A percentile compares a stretch with the other conserved stretches of the same genome.
These are phyloP conservation scores for Acrossocheilus wenchowensis DNA, from an alignment of 2,797 vertebrate genomes.

Conservation along the genomic window DNA sequence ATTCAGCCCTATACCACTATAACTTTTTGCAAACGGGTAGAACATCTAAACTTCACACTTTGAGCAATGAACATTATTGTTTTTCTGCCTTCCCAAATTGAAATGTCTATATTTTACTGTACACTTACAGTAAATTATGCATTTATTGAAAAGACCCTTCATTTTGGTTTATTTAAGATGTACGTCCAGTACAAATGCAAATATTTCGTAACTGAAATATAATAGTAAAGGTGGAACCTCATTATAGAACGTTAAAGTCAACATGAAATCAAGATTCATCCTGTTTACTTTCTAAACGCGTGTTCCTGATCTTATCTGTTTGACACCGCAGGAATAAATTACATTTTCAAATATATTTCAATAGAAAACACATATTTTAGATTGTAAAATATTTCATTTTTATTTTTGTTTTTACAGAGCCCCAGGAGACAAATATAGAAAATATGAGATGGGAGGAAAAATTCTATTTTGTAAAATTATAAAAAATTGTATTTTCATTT, in stretches of 20 bases:
- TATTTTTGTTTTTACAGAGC: background rate
- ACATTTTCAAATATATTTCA: background rate
- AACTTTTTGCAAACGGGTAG: constrained; percentile 39
- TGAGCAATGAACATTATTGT: background rate
- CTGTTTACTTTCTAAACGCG: background rate
- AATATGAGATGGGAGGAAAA: background rate
- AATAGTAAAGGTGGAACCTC: background rate
- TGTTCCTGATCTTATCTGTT: background rate
- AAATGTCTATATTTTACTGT: constrained; percentile 22
- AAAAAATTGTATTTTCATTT: background rate
- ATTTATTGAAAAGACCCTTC: constrained; percentile 1
- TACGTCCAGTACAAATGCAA: background rate
- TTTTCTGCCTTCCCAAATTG: constrained; percentile 13
- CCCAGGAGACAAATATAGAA: background rate
- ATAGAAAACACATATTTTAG: background rate
- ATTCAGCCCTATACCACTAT: background rate
- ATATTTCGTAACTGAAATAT: background rate
- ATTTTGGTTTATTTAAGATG: constrained; percentile 2
- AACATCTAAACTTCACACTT: constrained; percentile 24
- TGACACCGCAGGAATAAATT: background rate
- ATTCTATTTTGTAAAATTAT: background rate
- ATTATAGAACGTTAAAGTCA: constrained; percentile 11
- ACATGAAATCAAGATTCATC: background rate
- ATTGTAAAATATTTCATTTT: background rate
- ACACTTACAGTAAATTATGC: background rate